Percentiles rank a stretch among this genome's conserved stretches.
These are phyloP conservation scores for Cepaea nemoralis DNA, from an alignment of 1,140 invertebrate genomes.

Conservation along the genomic window DNA sequence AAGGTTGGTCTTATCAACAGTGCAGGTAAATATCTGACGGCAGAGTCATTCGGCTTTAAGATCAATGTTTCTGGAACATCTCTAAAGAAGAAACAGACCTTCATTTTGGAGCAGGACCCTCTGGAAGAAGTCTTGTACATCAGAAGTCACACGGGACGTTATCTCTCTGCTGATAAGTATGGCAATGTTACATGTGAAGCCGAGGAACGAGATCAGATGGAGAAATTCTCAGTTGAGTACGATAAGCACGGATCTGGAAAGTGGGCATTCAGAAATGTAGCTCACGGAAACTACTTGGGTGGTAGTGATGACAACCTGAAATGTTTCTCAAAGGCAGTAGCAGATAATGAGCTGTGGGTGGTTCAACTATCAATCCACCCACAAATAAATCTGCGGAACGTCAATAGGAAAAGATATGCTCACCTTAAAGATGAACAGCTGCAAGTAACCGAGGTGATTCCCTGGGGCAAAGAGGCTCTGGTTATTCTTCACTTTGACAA, in stretches of 20 bases:
- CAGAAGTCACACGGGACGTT: constrained; percentile 89
- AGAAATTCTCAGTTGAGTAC: constrained; percentile 86
- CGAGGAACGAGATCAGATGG: constrained; percentile 77
- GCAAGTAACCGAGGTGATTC: constrained; percentile 94
- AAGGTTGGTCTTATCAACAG: constrained; percentile 91
- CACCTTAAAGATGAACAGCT: constrained; percentile 90
- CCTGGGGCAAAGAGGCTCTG: constrained; percentile 96
- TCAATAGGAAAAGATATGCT: constrained; percentile 94
- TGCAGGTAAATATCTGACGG: constrained; percentile 90
- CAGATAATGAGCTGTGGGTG: constrained; percentile 88
- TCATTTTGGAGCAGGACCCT: constrained; percentile 77
- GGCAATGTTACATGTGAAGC: constrained; percentile 95
- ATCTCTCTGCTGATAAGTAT: constrained; percentile 79
- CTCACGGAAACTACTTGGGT: constrained; percentile 91
- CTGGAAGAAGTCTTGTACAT: constrained; percentile 84
- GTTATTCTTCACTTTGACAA: constrained; percentile 94
- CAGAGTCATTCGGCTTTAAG: constrained; percentile 98
- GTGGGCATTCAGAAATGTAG: constrained; percentile 92
- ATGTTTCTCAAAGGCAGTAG: constrained; percentile 91
- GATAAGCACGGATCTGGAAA: constrained; percentile 82
- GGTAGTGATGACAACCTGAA: constrained; percentile 91
- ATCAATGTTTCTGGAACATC: constrained; percentile 90
- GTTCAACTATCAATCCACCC: constrained; percentile 94
- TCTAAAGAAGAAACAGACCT: constrained; percentile 94
- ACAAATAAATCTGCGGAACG: constrained; percentile 89